These are phyloP conservation scores for Nebria brevicollis DNA, from an alignment of 2,888 invertebrate genomes.

Conservation along the genomic window DNA sequence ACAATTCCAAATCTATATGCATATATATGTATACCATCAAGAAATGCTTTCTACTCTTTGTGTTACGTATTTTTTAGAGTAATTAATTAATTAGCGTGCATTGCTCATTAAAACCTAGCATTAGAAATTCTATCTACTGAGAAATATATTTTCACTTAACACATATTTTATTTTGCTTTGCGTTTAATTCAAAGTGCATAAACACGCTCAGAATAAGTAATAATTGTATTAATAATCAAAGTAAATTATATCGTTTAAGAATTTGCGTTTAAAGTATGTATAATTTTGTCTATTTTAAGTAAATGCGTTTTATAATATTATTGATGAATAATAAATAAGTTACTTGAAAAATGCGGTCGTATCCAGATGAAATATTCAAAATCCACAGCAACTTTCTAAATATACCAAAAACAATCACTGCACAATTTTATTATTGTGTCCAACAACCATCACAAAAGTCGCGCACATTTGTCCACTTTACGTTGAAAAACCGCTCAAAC, in stretches of 20 bases:
- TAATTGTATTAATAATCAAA: not conserved
- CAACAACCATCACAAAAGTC: not conserved
- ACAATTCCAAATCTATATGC: not conserved
- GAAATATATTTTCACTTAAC: not conserved
- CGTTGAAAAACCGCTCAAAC: too few relatives aligned
- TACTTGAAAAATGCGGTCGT: slow-evolving; percentile 1
- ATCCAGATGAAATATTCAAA: slow-evolving; percentile 1
- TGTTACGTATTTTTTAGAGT: not conserved
- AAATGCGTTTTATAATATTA: too few relatives aligned
- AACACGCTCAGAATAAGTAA: too few relatives aligned
- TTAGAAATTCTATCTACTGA: slow-evolving; percentile 1
- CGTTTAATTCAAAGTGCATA: not conserved
- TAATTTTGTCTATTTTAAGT: too few relatives aligned
- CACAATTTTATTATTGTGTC: not conserved
- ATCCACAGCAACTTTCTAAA: not conserved
- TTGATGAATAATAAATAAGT: not conserved
- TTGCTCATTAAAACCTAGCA: not conserved
- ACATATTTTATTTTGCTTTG: not conserved
- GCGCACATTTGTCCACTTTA: not conserved
- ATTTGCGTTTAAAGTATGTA: too few relatives aligned
- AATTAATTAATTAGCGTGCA: not conserved
- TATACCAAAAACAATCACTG: not conserved
- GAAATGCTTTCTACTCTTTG: slow-evolving; percentile 1
- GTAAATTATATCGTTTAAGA: too few relatives aligned
- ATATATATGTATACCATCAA: not conserved